phyloP scores from a whole-genome alignment of 2,113 vertebrate species.

The Alethe diademata region DNA sequence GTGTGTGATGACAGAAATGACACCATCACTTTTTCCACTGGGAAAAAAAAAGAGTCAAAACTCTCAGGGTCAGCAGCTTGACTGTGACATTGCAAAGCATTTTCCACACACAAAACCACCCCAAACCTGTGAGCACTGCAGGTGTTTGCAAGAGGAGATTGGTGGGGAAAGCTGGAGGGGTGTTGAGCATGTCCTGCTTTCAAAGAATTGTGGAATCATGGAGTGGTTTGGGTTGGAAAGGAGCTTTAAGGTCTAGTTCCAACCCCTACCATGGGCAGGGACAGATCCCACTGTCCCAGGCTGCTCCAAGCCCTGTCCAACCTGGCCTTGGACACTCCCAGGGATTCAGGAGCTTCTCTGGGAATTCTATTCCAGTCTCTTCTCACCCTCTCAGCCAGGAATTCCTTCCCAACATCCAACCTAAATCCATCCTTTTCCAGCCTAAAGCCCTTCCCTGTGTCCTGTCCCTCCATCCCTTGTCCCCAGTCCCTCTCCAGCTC shows the following conservation, averaged over 20 bases:
- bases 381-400: rapidly evolving
- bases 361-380: neutral
- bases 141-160: neutral
- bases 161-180: neutral
- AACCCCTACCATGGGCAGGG: neutral
- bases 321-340: neutral
- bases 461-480: neutral
- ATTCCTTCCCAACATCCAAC: neutral
- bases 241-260: neutral
- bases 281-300: rapidly evolving
- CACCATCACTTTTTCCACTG: neutral
- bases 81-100: neutral
- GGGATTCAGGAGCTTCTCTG: neutral
- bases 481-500: neutral
- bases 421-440: no score
- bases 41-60: neutral
- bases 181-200: neutral
- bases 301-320: rapidly evolving
- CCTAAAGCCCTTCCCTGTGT: neutral
- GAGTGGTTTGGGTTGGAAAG: neutral
- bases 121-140: neutral
- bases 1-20: neutral
- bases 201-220: neutral
- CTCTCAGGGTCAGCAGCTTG: neutral
- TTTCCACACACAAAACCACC: neutral